phyloP scores from a whole-genome alignment of 2,888 invertebrate species.

The Agrochola lota region DNA sequence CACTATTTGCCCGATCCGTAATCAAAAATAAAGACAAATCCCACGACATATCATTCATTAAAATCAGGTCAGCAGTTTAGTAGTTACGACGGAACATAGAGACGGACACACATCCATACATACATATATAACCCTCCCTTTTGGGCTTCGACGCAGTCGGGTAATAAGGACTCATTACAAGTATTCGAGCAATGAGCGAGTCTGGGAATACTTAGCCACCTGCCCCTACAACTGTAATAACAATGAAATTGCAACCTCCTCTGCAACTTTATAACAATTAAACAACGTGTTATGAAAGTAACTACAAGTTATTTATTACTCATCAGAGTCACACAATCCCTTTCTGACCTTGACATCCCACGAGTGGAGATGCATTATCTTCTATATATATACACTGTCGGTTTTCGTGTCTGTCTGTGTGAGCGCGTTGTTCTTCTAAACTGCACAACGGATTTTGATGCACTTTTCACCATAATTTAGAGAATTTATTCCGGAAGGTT shows the following conservation, averaged over 20 bases:
- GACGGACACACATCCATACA: too few relatives aligned
- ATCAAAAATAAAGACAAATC: too few relatives aligned
- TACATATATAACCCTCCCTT: too few relatives aligned
- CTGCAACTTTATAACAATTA: background rate
- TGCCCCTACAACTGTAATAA: too few relatives aligned
- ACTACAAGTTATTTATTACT: slow-evolving; percentile 19
- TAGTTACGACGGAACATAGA: too few relatives aligned
- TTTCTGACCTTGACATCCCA: slow-evolving; percentile 47
- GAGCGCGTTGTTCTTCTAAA: background rate
- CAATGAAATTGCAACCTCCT: background rate
- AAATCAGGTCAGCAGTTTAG: too few relatives aligned
- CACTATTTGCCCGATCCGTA: too few relatives aligned
- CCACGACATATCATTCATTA: too few relatives aligned
- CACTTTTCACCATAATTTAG: background rate
- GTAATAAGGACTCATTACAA: too few relatives aligned
- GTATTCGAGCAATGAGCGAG: too few relatives aligned
- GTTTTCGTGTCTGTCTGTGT: background rate
- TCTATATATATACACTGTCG: background rate
- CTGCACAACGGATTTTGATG: background rate
- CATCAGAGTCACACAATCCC: slow-evolving; percentile 50
- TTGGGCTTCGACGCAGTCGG: too few relatives aligned
- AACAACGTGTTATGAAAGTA: slow-evolving; percentile 11
- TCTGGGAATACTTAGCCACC: too few relatives aligned
- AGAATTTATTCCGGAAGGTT: background rate
- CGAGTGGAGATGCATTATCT: slow-evolving; percentile 17